phyloP scores from a whole-genome alignment of 2,888 invertebrate genomes.

The Scaptomyza tumidula region DNA sequence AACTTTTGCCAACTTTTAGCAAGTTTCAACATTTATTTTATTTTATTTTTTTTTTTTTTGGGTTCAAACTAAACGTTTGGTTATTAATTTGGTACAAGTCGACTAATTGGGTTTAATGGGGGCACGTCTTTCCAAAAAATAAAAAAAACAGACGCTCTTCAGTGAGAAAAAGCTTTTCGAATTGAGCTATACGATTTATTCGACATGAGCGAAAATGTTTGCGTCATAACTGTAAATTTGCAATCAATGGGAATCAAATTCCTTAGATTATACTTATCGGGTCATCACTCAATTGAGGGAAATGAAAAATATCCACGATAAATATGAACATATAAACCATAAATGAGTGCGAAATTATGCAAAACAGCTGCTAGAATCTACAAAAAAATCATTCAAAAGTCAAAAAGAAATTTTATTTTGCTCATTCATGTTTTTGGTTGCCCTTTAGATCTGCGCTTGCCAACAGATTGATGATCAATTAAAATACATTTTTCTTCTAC shows the following conservation, averaged over 20 bases:
- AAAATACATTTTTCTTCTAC: conserved; percentile 55
- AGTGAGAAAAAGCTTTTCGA: neutral
- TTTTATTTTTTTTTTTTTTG: neutral
- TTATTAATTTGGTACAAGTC: conserved; percentile 25
- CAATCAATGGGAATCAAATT: conserved; percentile 18
- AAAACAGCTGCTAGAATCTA: conserved; percentile 44
- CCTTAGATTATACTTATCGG: neutral
- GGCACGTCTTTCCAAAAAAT: conserved; percentile 30
- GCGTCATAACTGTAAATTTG: conserved; percentile 26
- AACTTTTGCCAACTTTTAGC: conserved; percentile 20
- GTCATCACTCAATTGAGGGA: conserved; percentile 24
- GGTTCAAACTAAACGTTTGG: conserved; percentile 16
- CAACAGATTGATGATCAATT: conserved; percentile 75
- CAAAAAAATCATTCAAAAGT: conserved; percentile 36
- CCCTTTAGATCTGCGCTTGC: conserved; percentile 16
- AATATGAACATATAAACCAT: conserved; percentile 20
- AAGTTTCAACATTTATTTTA: neutral
- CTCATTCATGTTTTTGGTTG: conserved; percentile 30
- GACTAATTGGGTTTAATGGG: conserved; percentile 63
- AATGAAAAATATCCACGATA: conserved; percentile 40
- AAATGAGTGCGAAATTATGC: conserved; percentile 60
- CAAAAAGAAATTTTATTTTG: conserved; percentile 43
- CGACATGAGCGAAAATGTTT: conserved; percentile 3
- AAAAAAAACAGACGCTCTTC: too few species aligned
- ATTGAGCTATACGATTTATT: conserved; percentile 4